phyloP scores from a whole-genome alignment of 2,113 vertebrate species.

The Eulemur macaco region DNA sequence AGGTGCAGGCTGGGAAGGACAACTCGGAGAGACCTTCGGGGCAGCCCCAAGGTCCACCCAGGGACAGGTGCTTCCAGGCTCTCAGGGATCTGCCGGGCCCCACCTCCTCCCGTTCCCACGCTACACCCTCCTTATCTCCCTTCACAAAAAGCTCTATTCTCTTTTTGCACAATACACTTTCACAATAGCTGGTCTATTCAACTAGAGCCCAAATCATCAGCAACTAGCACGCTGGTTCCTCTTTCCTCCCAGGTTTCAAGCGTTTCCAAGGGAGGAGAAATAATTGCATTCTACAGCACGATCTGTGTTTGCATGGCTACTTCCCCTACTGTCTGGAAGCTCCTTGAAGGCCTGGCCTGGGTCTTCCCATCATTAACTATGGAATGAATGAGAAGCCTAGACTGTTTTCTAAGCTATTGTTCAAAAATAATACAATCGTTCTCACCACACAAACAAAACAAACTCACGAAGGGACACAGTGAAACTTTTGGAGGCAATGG shows the following conservation, averaged over 20 bases:
- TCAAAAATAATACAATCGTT: neutral
- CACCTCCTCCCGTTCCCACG: conserved; percentile 26
- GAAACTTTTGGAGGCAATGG: neutral
- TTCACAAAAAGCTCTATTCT: conserved; percentile 74
- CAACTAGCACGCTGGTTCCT: conserved; percentile 42
- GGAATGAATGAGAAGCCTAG: neutral
- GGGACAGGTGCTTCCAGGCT: neutral
- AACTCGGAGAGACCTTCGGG: neutral
- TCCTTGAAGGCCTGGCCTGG: neutral
- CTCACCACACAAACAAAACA: neutral
- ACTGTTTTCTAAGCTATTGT: neutral
- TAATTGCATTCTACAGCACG: accelerated
- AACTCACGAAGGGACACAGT: neutral
- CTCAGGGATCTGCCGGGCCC: neutral
- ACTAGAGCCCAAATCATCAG: conserved; percentile 41
- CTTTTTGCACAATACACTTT: conserved; percentile 70
- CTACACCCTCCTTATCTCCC: conserved; percentile 42
- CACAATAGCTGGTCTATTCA: conserved; percentile 72
- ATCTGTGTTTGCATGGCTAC: neutral
- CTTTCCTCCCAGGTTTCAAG: conserved; percentile 32
- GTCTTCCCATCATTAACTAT: neutral
- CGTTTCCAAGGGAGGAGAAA: neutral
- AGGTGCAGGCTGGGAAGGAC: neutral
- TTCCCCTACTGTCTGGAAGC: neutral
- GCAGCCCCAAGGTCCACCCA: neutral